A percentile compares a stretch with the other conserved stretches of the same genome.
Conservation (phyloP, 2,888 invertebrate genomes). For the Platycheirus rosarum region DNA sequence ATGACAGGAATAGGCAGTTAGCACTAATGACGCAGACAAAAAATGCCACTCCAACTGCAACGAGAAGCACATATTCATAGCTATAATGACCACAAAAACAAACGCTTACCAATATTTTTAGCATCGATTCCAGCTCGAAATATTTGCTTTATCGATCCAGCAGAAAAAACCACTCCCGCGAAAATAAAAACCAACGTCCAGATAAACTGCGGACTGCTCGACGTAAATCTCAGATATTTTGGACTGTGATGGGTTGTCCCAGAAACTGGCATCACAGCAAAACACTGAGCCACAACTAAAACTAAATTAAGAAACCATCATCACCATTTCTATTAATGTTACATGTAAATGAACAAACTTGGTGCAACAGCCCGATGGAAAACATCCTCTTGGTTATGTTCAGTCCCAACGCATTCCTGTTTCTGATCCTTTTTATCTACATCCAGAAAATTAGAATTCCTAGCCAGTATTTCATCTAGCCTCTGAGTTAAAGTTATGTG, state of each 20-base stretch:
- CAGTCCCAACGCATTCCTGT: conserved; percentile 15
- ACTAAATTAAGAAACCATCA: conserved; percentile 77
- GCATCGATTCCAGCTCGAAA: conserved; percentile 78
- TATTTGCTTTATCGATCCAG: conserved; percentile 75
- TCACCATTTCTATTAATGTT: not conserved
- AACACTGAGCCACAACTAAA: conserved; percentile 83
- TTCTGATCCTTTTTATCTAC: conserved; percentile 9
- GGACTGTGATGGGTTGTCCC: conserved; percentile 82
- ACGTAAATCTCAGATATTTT: conserved; percentile 77
- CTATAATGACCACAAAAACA: too few species aligned
- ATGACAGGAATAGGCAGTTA: conserved; percentile 78
- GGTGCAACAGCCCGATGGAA: conserved; percentile 84
- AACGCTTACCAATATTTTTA: conserved; percentile 80
- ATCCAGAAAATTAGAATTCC: conserved; percentile 42
- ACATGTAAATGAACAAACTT: conserved; percentile 74
- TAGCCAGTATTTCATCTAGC: conserved; percentile 46
- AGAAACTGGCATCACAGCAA: conserved; percentile 84
- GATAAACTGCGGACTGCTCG: conserved; percentile 77
- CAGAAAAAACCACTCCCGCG: conserved; percentile 73
- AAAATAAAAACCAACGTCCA: conserved; percentile 76
- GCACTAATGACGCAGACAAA: conserved; percentile 78
- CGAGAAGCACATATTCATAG: too few species aligned
- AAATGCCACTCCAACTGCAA: conserved; percentile 79
- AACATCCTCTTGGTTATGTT: conserved; percentile 78
- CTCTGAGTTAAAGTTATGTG: conserved; percentile 42